Base-by-base conservation (phyloP, 2,113 vertebrate species). In the Parus major region DNA sequence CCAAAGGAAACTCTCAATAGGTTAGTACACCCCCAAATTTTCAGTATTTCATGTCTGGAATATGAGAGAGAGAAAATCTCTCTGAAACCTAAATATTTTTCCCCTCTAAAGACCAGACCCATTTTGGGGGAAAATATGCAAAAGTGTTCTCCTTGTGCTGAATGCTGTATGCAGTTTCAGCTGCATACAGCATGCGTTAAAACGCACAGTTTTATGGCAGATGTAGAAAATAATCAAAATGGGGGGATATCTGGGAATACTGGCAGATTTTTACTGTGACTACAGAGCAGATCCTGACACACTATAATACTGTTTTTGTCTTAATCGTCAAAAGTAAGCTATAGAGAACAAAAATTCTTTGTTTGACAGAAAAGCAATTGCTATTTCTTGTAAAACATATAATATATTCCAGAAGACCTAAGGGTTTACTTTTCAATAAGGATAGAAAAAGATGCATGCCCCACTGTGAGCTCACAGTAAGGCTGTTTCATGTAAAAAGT, bases 351-450 rank as follows among this genome's bases (percentile, higher is more conserved):
- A 56, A 86, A 92, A 91, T 84, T 91, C 95, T 88, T 82, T 81
- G 90, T 90, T 77, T 64, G 94, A 92, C 96, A 78, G 73, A 91
- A 94, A 93, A 96, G 94, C 89, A 92, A 75, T 96, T 50, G 47
- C 95, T 92, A 93, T 97, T 97, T 95, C 96, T 97, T 93, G 97
- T 98, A 98, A 98, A 99, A 98, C 96, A 97, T 97, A 97, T 98
- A 98, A 99, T 99, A 95, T 98, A 99, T 99, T 99, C 98, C 86
- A 97, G 95, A 98, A 98, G 98, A 99, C 99, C 99, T 99, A 98
- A 95, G 99, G 99, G 99, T 99, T 98, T 99, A 95, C 98, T 98
- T 98, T 98, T 98, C 98, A 98, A 96, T 98, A 97, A 98, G 98
- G 97, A 93, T 91, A 95, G 97, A 93, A 84, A 97, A 95, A 94